These are phyloP conservation scores for Corythucha ciliata DNA, from an alignment of 2,888 invertebrate species.

Conservation along the genomic window DNA sequence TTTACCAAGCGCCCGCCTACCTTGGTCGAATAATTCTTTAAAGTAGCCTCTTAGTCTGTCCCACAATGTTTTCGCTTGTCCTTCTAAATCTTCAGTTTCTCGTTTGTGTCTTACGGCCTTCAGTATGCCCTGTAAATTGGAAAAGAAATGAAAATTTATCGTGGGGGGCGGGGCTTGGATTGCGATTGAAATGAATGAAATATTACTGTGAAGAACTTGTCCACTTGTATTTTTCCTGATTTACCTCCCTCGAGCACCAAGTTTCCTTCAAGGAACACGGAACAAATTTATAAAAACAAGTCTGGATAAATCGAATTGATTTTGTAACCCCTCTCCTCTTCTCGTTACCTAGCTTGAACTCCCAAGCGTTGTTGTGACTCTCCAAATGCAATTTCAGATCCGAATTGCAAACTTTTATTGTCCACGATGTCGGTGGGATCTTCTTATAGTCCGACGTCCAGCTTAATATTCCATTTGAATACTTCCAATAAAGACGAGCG, in stretches of 20 bases:
- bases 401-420: conserved; percentile 10
- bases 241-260: no score
- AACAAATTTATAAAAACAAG: not conserved
- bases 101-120: conserved; percentile 10
- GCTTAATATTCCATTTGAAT: conserved; percentile 22
- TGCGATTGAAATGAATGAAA: no score
- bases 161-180: no score
- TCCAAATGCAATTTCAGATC: not conserved
- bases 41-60: conserved; percentile 27
- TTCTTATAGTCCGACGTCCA: conserved; percentile 17
- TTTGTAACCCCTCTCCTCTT: not conserved
- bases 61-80: conserved; percentile 22
- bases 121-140: no score
- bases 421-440: conserved; percentile 14
- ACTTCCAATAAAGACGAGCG: conserved; percentile 21
- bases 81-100: conserved; percentile 22
- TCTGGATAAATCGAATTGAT: not conserved
- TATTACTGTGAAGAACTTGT: no score
- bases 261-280: no score
- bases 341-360: not conserved
- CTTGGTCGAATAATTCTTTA: conserved; percentile 28
- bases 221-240: conserved; percentile 14
- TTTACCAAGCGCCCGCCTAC: conserved; percentile 9
- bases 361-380: not conserved
- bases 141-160: no score